phyloP scores from a whole-genome alignment of 2,113 vertebrate species.

The Heterotilapia buettikoferi region DNA sequence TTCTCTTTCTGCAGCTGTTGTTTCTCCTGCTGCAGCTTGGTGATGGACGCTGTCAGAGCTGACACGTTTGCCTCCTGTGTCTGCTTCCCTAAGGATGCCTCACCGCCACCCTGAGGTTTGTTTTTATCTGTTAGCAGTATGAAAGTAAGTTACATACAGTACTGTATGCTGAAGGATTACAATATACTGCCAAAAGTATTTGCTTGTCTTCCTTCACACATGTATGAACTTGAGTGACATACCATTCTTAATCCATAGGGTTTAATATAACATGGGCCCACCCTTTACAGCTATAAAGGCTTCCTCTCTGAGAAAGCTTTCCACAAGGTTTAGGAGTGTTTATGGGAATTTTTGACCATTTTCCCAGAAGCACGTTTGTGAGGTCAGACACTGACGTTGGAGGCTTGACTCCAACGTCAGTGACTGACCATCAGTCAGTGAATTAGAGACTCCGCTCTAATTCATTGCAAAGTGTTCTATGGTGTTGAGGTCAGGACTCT shows the following conservation, averaged over 20 bases:
- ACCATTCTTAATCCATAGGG: fast-evolving
- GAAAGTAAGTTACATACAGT: background rate
- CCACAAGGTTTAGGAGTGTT: background rate
- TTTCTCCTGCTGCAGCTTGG: conserved; percentile 39
- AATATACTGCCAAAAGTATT: background rate
- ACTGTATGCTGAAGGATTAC: background rate
- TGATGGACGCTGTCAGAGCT: background rate
- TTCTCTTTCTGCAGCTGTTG: conserved; percentile 23
- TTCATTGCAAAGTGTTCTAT: background rate
- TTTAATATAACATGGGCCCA: background rate
- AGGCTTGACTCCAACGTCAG: background rate
- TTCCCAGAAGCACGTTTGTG: fast-evolving
- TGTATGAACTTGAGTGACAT: background rate
- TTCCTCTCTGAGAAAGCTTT: background rate
- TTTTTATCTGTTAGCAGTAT: conserved; percentile 28
- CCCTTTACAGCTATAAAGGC: too few relatives aligned
- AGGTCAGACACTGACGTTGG: background rate
- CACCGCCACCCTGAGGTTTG: background rate
- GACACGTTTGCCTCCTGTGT: background rate
- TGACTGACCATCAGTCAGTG: background rate
- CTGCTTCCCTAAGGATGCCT: background rate
- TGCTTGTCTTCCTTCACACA: background rate
- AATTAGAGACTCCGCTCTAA: background rate
- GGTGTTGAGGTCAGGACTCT: background rate
- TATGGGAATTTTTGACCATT: background rate